phyloP scores from a whole-genome alignment of 30 jellyfish, hydroid and myxozoan genomes.

The Aurelia aurita region DNA sequence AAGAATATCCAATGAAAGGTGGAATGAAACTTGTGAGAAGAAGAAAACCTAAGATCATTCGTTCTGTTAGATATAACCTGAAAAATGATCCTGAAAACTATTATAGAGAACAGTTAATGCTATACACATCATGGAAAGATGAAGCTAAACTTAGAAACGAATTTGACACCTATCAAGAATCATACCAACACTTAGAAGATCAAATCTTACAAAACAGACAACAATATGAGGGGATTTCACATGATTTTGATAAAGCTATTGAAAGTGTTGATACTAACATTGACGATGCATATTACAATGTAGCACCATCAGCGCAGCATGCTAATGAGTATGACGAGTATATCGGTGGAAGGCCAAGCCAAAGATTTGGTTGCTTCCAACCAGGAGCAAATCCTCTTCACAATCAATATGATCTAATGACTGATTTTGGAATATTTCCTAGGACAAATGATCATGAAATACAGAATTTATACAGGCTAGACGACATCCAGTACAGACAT shows the following conservation, averaged over 20 bases:
- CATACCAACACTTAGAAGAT: not conserved
- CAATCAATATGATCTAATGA: slow-evolving; percentile 13
- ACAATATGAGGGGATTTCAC: not conserved
- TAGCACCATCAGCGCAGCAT: slow-evolving; percentile 39
- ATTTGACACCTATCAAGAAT: not conserved
- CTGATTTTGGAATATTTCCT: slow-evolving; percentile 5
- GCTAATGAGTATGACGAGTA: not conserved
- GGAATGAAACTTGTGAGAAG: slow-evolving; percentile 7
- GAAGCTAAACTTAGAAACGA: not conserved
- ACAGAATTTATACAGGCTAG: too few relatives aligned
- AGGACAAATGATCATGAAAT: too few relatives aligned
- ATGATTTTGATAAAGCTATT: not conserved
- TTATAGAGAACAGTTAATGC: slow-evolving; percentile 35
- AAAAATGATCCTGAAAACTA: slow-evolving; percentile 27
- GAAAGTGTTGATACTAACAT: not conserved
- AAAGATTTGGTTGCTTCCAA: slow-evolving; percentile 9
- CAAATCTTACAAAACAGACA: not conserved
- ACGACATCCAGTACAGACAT: not conserved
- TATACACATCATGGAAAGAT: slow-evolving; percentile 26
- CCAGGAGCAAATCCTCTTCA: slow-evolving; percentile 1
- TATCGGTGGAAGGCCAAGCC: slow-evolving; percentile 5
- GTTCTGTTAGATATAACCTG: slow-evolving; percentile 23
- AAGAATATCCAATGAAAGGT: not conserved
- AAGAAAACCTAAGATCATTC: slow-evolving; percentile 1
- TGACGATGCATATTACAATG: not conserved